Evolutionary conservation across 2,113 vertebrate species (phyloP), one percentile per base, ranked within the genome.

Genomic region (Plestiodon gilberti): DNA sequence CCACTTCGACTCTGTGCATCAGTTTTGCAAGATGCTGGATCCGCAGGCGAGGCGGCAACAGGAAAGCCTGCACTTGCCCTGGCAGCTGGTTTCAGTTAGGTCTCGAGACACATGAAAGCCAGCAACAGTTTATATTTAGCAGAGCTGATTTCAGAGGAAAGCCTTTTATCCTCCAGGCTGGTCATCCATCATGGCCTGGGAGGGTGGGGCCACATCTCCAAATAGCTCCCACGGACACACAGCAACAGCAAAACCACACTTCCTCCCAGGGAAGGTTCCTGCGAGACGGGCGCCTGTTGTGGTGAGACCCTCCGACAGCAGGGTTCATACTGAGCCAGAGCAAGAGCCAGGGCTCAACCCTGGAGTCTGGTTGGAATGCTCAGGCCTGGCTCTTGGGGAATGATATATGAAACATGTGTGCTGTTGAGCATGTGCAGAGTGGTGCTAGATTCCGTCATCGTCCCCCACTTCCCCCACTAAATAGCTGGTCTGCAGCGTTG

Each of bases 161-260:
- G 85, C 33, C 85, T 87, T 87, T 87, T 87, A 87, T 87, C 78
- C 85, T 75, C 59, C 69, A 81, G 78, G 78, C 78, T 75, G 85
- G 85, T 87, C 85, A 87, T 87, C 85, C 79, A 81, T 87, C 85
- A 81, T 75, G 70, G 85, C 85, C 85, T 87, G 75, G 64, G 78
- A 76, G 85, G 85, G 85, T 87, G 70, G 85, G 61, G 79, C 78
- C 85, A 74, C 71, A 40, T 87, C 85, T 81, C 78, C 85, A 87
- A 87, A 87, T 87, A 87, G 85, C 69, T 87, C 85, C 85, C 78
- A 81, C 85, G 85, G 85, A 87, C 78, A 75, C 85, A 81, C 69
- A 65, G 78, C 85, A 62, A 65, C 55, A 75, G 78, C 79, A 87
- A 81, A 87, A 87, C 85, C 85, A 81, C 85, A 87, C 78, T 87